Base-by-base conservation (phyloP, 53 echinoderm and acorn worm species). In the Antedon mediterranea region DNA sequence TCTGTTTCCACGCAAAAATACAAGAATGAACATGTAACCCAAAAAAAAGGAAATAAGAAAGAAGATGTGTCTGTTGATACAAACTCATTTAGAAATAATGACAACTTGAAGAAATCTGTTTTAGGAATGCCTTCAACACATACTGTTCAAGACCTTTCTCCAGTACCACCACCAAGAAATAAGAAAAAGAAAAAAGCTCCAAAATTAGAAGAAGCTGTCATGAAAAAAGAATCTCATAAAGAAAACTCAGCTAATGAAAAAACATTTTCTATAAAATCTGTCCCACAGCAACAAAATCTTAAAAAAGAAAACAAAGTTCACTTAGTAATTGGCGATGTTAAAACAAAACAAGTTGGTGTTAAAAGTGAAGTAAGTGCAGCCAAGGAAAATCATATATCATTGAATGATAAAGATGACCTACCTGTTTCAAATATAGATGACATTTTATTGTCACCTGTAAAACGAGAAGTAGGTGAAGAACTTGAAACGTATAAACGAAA, bases 351-450 rank as follows among this genome's bases (percentile, higher is more conserved):
- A 41, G 41, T 7, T 41, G 13, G 41, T n/a, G n/a, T n/a, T n/a
- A n/a, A n/a, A n/a, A 41, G 41, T 41, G 13, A 41, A 41, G 41
- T 13, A 41, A 41, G 41, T 41, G 41, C 5, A 41, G 41, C 5
- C 41, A 41, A 41, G 41, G 5, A 41, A 57, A 57, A 57, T 57
- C 9, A 15, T 23, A 26, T 57, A 57, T 23, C 20, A 57, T 57
- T 57, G 23, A 8, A 57, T 18, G 23, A 57, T 8, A 26, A 18
- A 23, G 23, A 57, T 23, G 20, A 2, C 9, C 57, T 89, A 34
- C 88, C 88, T 31, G 83, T 86, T 73, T 86, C 86, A 4, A 86
- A 86, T 34, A 89, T 89, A 15, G 89, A 89, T 75, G 89, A 89
- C 4, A 71, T 89, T 0, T 34, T 70, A 32, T 32, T 89, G 27